A percentile compares a stretch with the other conserved stretches of the same genome.
These are phyloP conservation scores for Spicauda simplicius DNA, from an alignment of 2,888 invertebrate species.

Conservation along the genomic window DNA sequence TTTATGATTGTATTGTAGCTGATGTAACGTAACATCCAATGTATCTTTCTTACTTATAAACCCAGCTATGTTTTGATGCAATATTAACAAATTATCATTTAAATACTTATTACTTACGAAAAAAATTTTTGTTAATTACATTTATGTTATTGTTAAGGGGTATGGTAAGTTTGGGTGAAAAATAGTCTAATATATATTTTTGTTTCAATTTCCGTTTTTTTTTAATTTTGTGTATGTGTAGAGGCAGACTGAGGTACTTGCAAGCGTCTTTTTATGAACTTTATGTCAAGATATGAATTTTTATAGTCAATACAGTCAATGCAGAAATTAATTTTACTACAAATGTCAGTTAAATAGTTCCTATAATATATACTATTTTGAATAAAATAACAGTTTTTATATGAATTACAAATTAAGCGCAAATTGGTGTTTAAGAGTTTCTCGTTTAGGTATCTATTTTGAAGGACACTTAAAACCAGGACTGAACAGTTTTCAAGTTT, in stretches of 20 bases:
- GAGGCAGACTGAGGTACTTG: not conserved
- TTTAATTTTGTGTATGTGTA: not conserved
- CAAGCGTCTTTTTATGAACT: constrained; percentile 1
- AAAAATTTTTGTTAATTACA: not conserved
- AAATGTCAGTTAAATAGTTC: constrained; percentile 5
- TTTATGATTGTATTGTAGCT: not conserved
- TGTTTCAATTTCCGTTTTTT: not conserved
- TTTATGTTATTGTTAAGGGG: not conserved
- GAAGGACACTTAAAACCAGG: not conserved
- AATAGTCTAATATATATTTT: constrained; percentile 6
- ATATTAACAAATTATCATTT: not conserved
- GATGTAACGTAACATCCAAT: not conserved
- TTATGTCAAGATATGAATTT: not conserved
- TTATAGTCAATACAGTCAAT: constrained; percentile 6
- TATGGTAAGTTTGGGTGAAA: not conserved
- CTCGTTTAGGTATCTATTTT: constrained; percentile 4
- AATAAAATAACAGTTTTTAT: constrained; percentile 12
- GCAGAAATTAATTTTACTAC: constrained; percentile 4
- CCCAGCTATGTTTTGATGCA: constrained; percentile 13
- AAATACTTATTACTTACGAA: not conserved
- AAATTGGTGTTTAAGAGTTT: constrained; percentile 9
- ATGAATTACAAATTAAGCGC: not conserved
- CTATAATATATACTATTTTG: not conserved
- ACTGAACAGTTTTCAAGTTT: constrained; percentile 5
- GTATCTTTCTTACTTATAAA: constrained; percentile 9